phyloP scores from a whole-genome alignment of 2,797 vertebrate genomes.

The Lithobates pipiens region DNA sequence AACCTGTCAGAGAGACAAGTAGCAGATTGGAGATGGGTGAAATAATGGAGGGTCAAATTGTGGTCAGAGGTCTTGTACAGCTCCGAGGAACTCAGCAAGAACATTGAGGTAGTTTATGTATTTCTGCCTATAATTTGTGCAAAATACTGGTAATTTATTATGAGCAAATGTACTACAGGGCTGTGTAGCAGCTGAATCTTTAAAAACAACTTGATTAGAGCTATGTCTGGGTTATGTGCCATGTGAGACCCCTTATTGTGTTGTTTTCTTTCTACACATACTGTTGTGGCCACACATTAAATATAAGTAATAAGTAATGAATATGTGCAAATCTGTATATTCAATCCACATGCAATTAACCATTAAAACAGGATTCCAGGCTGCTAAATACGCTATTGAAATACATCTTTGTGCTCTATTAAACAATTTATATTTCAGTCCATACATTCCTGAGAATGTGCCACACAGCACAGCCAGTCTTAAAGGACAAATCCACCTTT shows the following conservation, averaged over 20 bases:
- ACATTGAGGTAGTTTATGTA: background rate
- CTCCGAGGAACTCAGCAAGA: background rate
- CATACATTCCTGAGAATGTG: no score
- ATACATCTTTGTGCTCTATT: no score
- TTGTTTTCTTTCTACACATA: background rate
- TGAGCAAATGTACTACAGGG: background rate
- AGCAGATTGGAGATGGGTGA: slow-evolving; percentile 4
- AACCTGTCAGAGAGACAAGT: slow-evolving; percentile 15
- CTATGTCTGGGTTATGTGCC: background rate
- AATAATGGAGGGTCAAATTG: background rate
- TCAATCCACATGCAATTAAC: background rate
- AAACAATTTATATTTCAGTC: no score
- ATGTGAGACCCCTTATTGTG: background rate
- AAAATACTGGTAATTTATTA: background rate
- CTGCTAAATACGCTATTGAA: no score
- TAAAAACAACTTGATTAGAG: background rate
- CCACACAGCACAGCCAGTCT: no score
- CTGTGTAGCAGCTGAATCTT: background rate
- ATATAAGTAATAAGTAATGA: background rate
- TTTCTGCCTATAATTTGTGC: background rate
- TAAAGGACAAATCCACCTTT: no score
- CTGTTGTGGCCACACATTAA: background rate
- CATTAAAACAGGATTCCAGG: no score
- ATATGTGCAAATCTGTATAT: background rate
- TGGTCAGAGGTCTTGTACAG: slow-evolving; percentile 4